A percentile compares a stretch with the other conserved stretches of the same genome.
phyloP scores from a whole-genome alignment of 2,113 vertebrate species.

The Erythrolamprus reginae region DNA sequence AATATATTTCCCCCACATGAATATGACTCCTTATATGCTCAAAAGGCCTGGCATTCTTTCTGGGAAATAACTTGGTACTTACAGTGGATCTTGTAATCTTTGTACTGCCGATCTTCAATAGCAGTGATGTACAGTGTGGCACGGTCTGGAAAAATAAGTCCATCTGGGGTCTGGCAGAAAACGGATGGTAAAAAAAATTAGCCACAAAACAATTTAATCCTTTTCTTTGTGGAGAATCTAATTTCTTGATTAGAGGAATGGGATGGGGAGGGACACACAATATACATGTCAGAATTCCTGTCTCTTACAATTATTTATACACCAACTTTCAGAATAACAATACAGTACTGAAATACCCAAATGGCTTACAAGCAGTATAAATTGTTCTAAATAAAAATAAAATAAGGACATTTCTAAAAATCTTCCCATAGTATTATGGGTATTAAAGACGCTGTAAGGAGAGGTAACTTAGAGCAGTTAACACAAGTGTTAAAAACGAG shows the following conservation, averaged over 20 bases:
- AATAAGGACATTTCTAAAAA: background rate
- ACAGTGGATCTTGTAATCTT: constrained; percentile 97
- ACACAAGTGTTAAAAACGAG: background rate
- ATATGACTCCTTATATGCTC: background rate
- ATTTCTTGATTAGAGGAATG: background rate
- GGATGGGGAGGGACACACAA: background rate
- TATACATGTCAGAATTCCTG: background rate
- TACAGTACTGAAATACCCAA: background rate
- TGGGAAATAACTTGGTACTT: constrained; percentile 48
- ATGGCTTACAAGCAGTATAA: background rate
- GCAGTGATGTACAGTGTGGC: constrained; percentile 88
- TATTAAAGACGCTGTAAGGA: background rate
- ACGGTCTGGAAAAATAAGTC: constrained; percentile 89
- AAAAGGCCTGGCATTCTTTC: background rate
- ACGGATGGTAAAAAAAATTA: background rate
- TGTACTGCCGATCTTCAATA: constrained; percentile 90
- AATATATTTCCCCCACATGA: background rate
- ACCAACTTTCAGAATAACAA: background rate
- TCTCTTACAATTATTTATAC: background rate
- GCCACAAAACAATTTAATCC: background rate
- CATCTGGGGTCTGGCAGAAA: constrained; percentile 77
- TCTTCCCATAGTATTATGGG: background rate
- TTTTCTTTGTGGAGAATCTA: background rate
- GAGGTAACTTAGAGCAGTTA: background rate
- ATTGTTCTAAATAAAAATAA: background rate